phyloP scores from a whole-genome alignment of 2,797 vertebrate species.

The Sebastes oblongus region DNA sequence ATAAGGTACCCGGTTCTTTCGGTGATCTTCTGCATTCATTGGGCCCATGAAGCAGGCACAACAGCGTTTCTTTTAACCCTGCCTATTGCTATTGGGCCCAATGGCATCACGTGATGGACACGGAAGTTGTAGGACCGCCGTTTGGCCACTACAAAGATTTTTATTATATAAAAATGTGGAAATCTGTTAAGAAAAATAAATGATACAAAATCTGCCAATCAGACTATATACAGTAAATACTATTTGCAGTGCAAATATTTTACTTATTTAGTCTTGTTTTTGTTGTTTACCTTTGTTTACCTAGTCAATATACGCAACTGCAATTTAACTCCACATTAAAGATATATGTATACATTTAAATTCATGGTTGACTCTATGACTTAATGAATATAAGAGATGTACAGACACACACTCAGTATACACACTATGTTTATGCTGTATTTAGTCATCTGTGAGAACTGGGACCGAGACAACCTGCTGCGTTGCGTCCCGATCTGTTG shows the following conservation, averaged over 20 bases:
- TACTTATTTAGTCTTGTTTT: background rate
- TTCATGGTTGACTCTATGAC: background rate
- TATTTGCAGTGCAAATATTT: background rate
- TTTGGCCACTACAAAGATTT: too few relatives aligned
- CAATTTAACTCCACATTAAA: background rate
- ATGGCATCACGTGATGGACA: too few relatives aligned
- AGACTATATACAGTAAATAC: background rate
- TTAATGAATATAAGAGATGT: constrained; percentile 21
- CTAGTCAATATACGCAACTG: background rate
- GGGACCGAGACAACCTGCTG: constrained; percentile 43
- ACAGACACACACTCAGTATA: constrained; percentile 6
- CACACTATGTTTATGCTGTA: constrained; percentile 11
- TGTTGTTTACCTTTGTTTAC: background rate
- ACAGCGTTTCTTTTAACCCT: too few relatives aligned
- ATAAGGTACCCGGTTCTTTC: too few relatives aligned
- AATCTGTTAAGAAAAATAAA: background rate
- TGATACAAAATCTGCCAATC: background rate
- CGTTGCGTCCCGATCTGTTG: constrained; percentile 52
- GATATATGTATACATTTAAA: background rate
- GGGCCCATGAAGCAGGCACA: too few relatives aligned
- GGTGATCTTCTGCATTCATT: too few relatives aligned
- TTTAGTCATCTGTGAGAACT: constrained; percentile 44
- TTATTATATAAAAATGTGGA: too few relatives aligned
- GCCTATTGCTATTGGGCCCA: too few relatives aligned
- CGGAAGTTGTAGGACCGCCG: too few relatives aligned